These are phyloP conservation scores for Barbus barbus DNA, from an alignment of 2,113 vertebrate species.

Conservation along the genomic window DNA sequence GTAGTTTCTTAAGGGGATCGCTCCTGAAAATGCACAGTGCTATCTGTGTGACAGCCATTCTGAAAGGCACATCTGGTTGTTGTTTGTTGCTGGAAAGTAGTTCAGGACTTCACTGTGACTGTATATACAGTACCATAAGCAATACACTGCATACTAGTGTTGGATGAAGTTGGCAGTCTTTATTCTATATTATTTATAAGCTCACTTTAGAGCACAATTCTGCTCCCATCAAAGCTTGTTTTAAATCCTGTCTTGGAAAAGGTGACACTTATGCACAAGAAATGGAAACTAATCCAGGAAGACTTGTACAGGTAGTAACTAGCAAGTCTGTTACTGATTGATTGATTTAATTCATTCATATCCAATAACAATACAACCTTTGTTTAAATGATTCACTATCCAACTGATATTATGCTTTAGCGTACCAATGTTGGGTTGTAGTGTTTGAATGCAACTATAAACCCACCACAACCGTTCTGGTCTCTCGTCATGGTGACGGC, in stretches of 20 bases:
- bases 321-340: not conserved
- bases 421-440: not conserved
- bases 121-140: not conserved
- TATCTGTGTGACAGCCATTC: conserved; percentile 35
- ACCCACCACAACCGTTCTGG: not conserved
- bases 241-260: not conserved
- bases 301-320: not conserved
- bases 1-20: conserved; percentile 19
- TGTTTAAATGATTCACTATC: not conserved
- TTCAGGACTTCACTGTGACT: conserved; percentile 7
- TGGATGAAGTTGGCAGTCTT: not conserved
- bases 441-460: not conserved
- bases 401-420: not conserved
- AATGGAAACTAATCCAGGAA: not conserved
- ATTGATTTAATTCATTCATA: not conserved
- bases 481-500: too few relatives aligned
- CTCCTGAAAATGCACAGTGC: conserved; percentile 10
- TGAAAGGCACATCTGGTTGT: conserved; percentile 48
- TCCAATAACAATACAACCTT: not conserved
- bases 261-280: not conserved
- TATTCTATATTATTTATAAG: not conserved
- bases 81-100: conserved; percentile 25
- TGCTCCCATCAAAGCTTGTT: not conserved
- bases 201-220: not conserved
- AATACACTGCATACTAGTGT: not conserved